These are phyloP conservation scores for Sepioteuthis lessoniana DNA, from an alignment of 2,888 invertebrate species.

Conservation along the genomic window DNA sequence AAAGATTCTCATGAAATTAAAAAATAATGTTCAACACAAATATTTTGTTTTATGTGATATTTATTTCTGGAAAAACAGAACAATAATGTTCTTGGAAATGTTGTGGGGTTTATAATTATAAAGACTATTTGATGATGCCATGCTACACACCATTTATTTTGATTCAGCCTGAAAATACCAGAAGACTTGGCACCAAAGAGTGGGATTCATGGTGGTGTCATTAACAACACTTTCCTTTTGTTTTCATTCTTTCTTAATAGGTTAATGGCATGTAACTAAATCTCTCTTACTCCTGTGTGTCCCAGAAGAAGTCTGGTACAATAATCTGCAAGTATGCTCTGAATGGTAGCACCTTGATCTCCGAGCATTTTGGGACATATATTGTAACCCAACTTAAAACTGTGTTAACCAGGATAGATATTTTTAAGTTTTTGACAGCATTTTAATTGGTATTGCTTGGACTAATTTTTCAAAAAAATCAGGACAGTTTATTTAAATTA, in stretches of 20 bases:
- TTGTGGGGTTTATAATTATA: neutral
- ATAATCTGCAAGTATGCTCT: neutral
- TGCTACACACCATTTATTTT: neutral
- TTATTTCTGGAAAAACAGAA: neutral
- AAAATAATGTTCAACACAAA: too few relatives aligned
- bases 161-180: neutral
- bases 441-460: neutral
- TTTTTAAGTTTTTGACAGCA: neutral
- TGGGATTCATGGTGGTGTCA: neutral
- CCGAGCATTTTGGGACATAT: neutral
- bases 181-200: neutral
- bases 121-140: neutral
- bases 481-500: too few relatives aligned
- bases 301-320: neutral
- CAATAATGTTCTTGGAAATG: neutral
- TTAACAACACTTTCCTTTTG: neutral
- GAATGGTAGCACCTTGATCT: neutral
- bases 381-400: neutral
- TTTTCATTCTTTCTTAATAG: slow-evolving; percentile 23
- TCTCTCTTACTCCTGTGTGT: neutral
- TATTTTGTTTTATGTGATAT: too few relatives aligned
- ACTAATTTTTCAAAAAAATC: too few relatives aligned
- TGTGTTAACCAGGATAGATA: neutral
- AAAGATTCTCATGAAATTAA: too few relatives aligned
- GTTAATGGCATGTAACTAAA: neutral